Percentiles rank a stretch among this genome's conserved stretches.
Conservation (phyloP, 2,888 invertebrate genomes). For the Drosophila mayaguana region DNA sequence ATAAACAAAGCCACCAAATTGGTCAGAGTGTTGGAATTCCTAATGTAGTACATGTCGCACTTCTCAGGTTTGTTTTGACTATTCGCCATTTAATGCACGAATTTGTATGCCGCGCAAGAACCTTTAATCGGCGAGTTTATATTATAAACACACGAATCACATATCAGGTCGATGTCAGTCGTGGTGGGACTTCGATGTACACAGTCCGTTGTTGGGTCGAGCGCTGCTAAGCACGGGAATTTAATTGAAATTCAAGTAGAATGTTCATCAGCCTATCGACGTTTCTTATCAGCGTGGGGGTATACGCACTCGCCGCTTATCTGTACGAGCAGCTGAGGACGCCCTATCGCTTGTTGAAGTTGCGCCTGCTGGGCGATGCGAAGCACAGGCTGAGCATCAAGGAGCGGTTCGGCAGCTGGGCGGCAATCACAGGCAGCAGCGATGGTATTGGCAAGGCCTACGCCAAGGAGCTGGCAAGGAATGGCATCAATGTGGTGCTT, state of each 20-base stretch:
- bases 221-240: slow-evolving; percentile 14
- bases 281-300: slow-evolving; percentile 86
- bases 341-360: slow-evolving; percentile 85
- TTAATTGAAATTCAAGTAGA: slow-evolving; percentile 2
- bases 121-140: neutral
- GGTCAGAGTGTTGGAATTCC: neutral
- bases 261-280: slow-evolving; percentile 49
- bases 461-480: slow-evolving; percentile 90
- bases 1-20: slow-evolving; percentile 13
- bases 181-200: neutral
- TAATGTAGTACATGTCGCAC: slow-evolving; percentile 10
- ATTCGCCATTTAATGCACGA: slow-evolving; percentile 20
- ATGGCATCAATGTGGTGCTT: slow-evolving; percentile 91
- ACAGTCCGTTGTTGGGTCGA: slow-evolving; percentile 45
- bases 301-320: slow-evolving; percentile 86
- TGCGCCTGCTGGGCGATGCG: slow-evolving; percentile 85
- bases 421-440: slow-evolving; percentile 94
- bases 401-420: slow-evolving; percentile 92
- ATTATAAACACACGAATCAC: neutral
- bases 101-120: slow-evolving; percentile 45
- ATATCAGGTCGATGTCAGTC: neutral
- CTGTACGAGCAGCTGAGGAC: slow-evolving; percentile 88
- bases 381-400: slow-evolving; percentile 87
- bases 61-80: slow-evolving; percentile 22
- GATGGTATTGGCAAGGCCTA: slow-evolving; percentile 96